These are phyloP conservation scores for Phaedon cochleariae DNA, from an alignment of 2,888 invertebrate genomes.

Conservation along the genomic window DNA sequence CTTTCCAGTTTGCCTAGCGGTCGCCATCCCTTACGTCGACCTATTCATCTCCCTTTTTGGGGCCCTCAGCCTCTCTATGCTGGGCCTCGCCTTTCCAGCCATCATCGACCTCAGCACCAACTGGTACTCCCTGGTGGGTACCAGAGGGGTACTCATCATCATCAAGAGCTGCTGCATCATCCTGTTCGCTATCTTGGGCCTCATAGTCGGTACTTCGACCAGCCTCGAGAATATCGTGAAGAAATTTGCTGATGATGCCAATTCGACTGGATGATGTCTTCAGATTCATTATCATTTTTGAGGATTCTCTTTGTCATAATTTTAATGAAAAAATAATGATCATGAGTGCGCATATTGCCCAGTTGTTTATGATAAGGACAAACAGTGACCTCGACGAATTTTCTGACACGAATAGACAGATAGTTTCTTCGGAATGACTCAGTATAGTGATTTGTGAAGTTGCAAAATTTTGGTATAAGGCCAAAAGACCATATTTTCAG, in stretches of 20 bases:
- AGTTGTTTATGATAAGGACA: no score
- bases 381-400: no score
- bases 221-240: constrained; percentile 69
- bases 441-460: no score
- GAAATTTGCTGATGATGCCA: constrained; percentile 51
- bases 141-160: constrained; percentile 60
- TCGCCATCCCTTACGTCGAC: constrained; percentile 84
- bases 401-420: no score
- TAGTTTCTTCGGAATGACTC: no score
- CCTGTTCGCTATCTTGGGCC: constrained; percentile 69
- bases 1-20: constrained; percentile 82
- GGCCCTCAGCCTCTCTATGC: constrained; percentile 85
- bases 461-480: no score
- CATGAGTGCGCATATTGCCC: no score
- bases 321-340: no score
- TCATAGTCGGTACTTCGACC: constrained; percentile 73
- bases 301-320: no score
- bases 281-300: background rate
- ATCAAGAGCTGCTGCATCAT: constrained; percentile 67
- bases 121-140: constrained; percentile 70
- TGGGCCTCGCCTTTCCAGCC: constrained; percentile 91
- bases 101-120: constrained; percentile 84
- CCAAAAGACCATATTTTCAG: no score
- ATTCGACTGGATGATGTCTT: background rate
- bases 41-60: constrained; percentile 84